A percentile compares a stretch with the other conserved stretches of the same genome.
These are phyloP conservation scores for Amblyteles armatorius DNA, from an alignment of 2,888 invertebrate genomes.

Conservation along the genomic window DNA sequence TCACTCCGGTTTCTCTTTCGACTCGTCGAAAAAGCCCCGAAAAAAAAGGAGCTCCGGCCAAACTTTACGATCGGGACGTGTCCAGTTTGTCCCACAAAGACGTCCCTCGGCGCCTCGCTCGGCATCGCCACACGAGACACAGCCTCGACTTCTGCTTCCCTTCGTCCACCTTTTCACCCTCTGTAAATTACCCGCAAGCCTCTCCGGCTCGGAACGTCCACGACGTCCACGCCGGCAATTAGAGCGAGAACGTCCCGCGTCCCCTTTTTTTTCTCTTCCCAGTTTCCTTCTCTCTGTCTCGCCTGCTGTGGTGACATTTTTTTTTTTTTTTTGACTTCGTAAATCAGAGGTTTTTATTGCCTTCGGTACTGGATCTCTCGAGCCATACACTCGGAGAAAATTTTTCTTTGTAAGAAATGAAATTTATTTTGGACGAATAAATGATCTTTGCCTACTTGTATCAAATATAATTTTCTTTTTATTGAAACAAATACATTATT, in stretches of 20 bases:
- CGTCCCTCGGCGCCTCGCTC: not conserved
- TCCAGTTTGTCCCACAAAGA: not conserved
- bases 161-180: slow-evolving; percentile 27
- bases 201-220: not conserved
- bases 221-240: slow-evolving; percentile 58
- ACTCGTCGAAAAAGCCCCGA: not conserved
- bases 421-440: too few relatives aligned
- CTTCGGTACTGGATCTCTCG: slow-evolving; percentile 44
- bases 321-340: slow-evolving; percentile 69
- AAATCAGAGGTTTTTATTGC: slow-evolving; percentile 72
- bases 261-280: not conserved
- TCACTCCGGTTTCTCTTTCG: slow-evolving; percentile 4
- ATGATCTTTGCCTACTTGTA: too few relatives aligned
- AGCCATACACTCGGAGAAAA: too few relatives aligned
- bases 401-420: too few relatives aligned
- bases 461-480: too few relatives aligned
- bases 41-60: slow-evolving; percentile 35
- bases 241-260: slow-evolving; percentile 39
- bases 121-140: not conserved
- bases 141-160: slow-evolving; percentile 7
- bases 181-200: slow-evolving; percentile 33
- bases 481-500: too few relatives aligned
- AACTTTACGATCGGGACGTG: slow-evolving; percentile 56
- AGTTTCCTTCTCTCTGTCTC: not conserved
- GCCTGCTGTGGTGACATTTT: slow-evolving; percentile 52